These are phyloP conservation scores for Dasypolia templi DNA, from an alignment of 2,888 invertebrate genomes.

Conservation along the genomic window DNA sequence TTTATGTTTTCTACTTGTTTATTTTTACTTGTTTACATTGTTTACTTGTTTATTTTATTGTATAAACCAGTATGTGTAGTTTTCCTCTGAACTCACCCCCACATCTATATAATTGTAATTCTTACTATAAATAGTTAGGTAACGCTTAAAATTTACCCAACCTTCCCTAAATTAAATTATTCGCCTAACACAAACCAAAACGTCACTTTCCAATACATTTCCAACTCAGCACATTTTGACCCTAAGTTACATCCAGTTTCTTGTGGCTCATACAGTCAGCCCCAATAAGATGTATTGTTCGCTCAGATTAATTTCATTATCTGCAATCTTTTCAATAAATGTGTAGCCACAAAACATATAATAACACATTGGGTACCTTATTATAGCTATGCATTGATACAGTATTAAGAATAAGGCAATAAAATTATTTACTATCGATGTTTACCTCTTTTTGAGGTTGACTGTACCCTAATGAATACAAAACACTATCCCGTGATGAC, in stretches of 20 bases:
- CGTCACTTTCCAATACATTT: conserved; percentile 29
- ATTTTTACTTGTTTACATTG: too few relatives aligned
- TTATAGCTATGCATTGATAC: background rate
- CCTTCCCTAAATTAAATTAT: background rate
- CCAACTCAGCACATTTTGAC: conserved; percentile 47
- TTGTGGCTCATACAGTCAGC: conserved; percentile 24
- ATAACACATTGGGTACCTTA: background rate
- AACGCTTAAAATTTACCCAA: background rate
- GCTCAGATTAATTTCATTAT: background rate
- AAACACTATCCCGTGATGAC: conserved; percentile 60
- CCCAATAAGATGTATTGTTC: background rate
- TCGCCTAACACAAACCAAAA: conserved; percentile 3
- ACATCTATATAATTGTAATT: too few relatives aligned
- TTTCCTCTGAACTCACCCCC: too few relatives aligned
- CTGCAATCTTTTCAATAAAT: background rate
- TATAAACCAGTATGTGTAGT: too few relatives aligned
- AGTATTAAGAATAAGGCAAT: too few relatives aligned
- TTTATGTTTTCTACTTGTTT: too few relatives aligned
- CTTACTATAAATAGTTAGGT: too few relatives aligned
- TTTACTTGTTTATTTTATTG: too few relatives aligned
- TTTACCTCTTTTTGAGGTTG: background rate
- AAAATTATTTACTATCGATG: too few relatives aligned
- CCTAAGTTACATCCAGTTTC: conserved; percentile 22
- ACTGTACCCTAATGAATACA: conserved; percentile 54
- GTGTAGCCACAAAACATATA: background rate